Conservation (phyloP, 2,113 vertebrate genomes). For the Oncorhynchus tshawytscha region DNA sequence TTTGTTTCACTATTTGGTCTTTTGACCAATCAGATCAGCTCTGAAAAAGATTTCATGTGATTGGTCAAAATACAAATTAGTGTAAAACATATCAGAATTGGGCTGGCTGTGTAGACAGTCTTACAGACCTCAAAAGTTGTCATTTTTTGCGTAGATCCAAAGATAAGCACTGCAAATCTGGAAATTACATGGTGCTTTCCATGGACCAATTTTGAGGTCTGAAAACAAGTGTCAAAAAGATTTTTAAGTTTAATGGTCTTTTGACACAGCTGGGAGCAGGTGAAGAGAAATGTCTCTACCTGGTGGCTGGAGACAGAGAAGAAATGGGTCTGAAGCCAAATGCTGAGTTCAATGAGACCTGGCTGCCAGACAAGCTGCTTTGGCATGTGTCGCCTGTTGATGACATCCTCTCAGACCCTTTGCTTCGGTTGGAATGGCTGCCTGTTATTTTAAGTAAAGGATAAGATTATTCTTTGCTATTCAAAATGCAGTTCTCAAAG, state of each 20-base stretch:
- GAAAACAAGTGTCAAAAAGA: too few species aligned
- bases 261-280: not conserved
- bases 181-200: too few species aligned
- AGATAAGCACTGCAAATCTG: too few species aligned
- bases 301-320: conserved; percentile 45
- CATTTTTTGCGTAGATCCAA: too few species aligned
- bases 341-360: conserved; percentile 30
- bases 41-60: too few species aligned
- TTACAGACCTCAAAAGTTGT: too few species aligned
- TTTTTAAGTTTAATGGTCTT: not conserved
- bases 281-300: conserved; percentile 28
- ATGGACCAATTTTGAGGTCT: too few species aligned
- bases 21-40: too few species aligned
- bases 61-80: too few species aligned
- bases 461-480: not conserved
- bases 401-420: conserved; percentile 32
- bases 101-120: too few species aligned
- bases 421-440: conserved; percentile 13
- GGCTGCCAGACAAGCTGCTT: conserved; percentile 48
- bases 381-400: conserved; percentile 31
- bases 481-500: not conserved
- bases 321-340: conserved; percentile 52
- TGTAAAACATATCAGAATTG: too few species aligned
- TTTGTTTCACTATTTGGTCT: too few species aligned
- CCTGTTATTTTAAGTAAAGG: conserved; percentile 34